Base-by-base conservation (phyloP, 2,113 vertebrate species). In the Pollimyrus isidori region DNA sequence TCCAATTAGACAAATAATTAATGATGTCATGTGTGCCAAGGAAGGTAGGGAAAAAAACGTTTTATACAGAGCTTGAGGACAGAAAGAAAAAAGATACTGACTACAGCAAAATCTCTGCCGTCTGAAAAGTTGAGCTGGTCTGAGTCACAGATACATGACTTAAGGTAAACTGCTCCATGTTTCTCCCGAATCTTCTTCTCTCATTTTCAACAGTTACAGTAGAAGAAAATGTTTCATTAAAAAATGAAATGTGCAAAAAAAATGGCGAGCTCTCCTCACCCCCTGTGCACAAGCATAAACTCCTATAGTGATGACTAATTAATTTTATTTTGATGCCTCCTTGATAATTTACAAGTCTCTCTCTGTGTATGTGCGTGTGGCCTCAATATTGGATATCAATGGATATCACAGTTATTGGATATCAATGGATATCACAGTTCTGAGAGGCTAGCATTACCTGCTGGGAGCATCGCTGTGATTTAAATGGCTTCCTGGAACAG, bases 61-160 rank as follows among this genome's bases (percentile, higher is more conserved):
- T 84, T 88, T 88, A 88, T 88, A 88, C 58, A n/a, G 58, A 46
- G 87, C 87, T 88, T 73, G 42, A 73, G 87, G 62, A 88, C 58
- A 58, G 13, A 80, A 42, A 88, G 19, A 39, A 65, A 42, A 69
- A 42, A 62, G 17, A 69, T 62, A 62, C 62, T 73, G 58, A 62
- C 46, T 17, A 46, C 42, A 48, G 58, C 48, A 26, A 50, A 86
- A 86, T 46, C 7, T 30, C 45, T 15, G 45, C 83, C 13, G 42
- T 88, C 62, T 49, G 58, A 88, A 39, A 62, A 49, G 87, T 23
- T 73, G 35, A 73, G n/a, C 19, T 26, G 48, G n/a, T 49, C 3
- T 88, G 87, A 88, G 35, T 58, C 87, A 58, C 19, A 2, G 87
- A 88, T 45, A 39, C 42, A 84, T 69, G 53, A 46, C 45, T 88